Conservation (phyloP, 2,797 vertebrate genomes). For the Neomorphus geoffroyi region DNA sequence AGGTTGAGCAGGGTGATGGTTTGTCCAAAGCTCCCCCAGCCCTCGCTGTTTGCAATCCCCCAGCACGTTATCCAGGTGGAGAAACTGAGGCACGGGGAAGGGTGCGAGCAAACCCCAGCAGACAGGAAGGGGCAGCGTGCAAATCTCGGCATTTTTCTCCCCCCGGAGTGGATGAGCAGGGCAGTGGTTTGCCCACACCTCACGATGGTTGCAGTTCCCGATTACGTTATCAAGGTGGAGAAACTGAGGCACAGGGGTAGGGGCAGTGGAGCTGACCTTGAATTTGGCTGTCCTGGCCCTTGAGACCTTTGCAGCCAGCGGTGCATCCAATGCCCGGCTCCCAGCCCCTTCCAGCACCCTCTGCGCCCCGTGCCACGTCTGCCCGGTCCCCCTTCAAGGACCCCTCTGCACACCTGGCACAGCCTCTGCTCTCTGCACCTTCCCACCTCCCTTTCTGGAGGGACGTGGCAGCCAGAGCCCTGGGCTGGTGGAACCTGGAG, state of each 20-base stretch:
- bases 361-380: fast-evolving
- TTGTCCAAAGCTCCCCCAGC: not conserved
- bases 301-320: fast-evolving
- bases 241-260: not conserved
- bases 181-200: no score
- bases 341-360: not conserved
- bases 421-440: fast-evolving
- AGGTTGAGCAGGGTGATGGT: fast-evolving
- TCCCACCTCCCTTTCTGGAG: not conserved
- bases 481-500: fast-evolving
- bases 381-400: not conserved
- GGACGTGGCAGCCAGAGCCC: fast-evolving
- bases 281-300: not conserved
- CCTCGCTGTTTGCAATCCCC: not conserved
- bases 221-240: no score
- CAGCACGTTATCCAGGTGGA: no score
- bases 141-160: not conserved
- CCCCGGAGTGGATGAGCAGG: no score
- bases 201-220: no score
- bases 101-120: not conserved
- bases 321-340: fast-evolving
- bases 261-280: not conserved
- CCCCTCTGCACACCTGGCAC: not conserved
- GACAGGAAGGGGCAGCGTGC: not conserved
- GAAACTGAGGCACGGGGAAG: no score